Evolutionary conservation across 2,888 invertebrate genomes (phyloP), one percentile per base, ranked within the genome.

Genomic region (Agrochola litura): DNA sequence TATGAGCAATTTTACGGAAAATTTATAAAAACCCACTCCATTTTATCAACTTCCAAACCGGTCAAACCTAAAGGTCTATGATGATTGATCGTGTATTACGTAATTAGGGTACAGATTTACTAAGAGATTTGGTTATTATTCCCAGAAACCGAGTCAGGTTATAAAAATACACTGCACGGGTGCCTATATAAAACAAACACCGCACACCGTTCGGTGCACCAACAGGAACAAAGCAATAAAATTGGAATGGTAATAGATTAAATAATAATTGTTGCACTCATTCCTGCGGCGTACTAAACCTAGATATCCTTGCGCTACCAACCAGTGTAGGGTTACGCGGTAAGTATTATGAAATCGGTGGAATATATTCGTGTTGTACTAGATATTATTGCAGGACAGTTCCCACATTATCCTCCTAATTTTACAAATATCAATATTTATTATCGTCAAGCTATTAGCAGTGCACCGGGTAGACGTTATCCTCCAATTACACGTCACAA

Each of bases 211-310:
- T 58, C 19, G 67, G 60, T 82, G 76, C 81, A 83, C 72, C 81
- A 79, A 89, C 92, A 92, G 92, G 92, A 92, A 92, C 89, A 88
- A 85, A 81, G 84, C 90, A 92, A 91, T 92, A 90, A 86, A 86
- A 84, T 82, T 84, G 81, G 65, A 89, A 88, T 86, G 85, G 89
- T 83, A 83, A 86, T 89, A 88, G 84, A 89, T 90, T 89, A 86
- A 88, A 90, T 88, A 88, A 86, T 86, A 88, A 88, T 88, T 89
- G 89, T 76, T 86, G 80, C 79, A 85, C 79, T 81, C 88, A 78
- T 85, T 88, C 77, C 79, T 79, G 75, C 69, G 69, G 71, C 72
- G 78, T 66, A 83, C 73, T 79, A 77, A 82, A 86, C 84, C 88
- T 86, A 82, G 81, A 83, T 77, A 78, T 61, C 79, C 71, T 54